Base-by-base conservation (phyloP, 2,797 vertebrate genomes). In the Pangasius krempfi region DNA sequence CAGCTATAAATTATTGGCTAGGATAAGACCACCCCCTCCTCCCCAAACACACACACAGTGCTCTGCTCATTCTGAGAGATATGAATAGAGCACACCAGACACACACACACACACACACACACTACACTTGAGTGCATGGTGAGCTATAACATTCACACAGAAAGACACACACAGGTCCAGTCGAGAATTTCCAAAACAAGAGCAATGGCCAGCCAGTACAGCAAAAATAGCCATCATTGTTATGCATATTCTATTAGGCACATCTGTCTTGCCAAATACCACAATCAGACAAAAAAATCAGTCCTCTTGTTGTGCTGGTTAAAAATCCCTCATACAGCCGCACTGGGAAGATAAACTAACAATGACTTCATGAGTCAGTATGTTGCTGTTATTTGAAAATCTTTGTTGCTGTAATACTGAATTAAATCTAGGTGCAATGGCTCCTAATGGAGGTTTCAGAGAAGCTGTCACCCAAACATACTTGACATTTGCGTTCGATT, bases 51-150 rank as follows among this genome's bases (percentile, higher is more conserved):
- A 66, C 50, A 66, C 50, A 85, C 22, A 27, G 25, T 0, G 18
- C 33, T 5, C 72, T 73, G 64, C 70, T 73, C 72, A 44, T 12
- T 73, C 16, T 5, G 8, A 73, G 22, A 73, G 64, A 68, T 30
- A 68, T 30, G 64, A 33, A 2, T 30, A 9, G 33, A 72, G 22
- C 12, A 30, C 64, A 14, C 64, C 64, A 66, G 64, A 25, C 14
- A 20, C 12, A 72, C 62, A 64, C 25, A 64, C 27, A 66, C n/a
- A 99, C 93, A 98, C 98, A 93, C 98, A 37, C 37, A 37, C 37
- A 37, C 98, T 89, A 98, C 98, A 18, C 97, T 99, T 99, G 98
- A 93, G 96, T 99, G 30, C 89, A 97, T 99, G 93, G 99, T 99
- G 98, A 44, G 40, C 20, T 22, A 73, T 25, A 27, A 25, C 13